Evolutionary conservation across 2,888 invertebrate species (phyloP).

Genomic region (Choreutis nemorana): DNA sequence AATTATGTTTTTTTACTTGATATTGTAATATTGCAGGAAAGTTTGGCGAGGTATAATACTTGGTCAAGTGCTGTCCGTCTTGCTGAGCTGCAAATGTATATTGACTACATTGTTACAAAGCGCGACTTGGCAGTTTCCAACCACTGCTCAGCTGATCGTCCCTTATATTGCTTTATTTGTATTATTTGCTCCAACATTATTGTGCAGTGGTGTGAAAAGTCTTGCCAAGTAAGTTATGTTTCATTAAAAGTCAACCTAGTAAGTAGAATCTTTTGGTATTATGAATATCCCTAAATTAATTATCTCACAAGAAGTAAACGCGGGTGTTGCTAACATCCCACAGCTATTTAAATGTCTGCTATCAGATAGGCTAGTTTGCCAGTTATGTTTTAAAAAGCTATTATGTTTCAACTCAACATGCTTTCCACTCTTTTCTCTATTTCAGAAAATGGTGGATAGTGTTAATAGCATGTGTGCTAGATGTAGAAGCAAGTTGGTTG

Average conservation of each 20-base stretch:
- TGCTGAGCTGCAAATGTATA: constrained; percentile 80
- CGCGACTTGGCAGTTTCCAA: constrained; percentile 74
- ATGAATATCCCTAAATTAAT: no score
- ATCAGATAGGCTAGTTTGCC: no score
- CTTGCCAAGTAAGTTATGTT: constrained; percentile 72
- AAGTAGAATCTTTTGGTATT: no score
- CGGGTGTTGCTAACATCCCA: no score
- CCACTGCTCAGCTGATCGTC: constrained; percentile 82
- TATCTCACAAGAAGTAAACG: no score
- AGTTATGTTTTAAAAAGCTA: no score
- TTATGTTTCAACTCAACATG: not conserved
- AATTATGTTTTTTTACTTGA: constrained; percentile 6
- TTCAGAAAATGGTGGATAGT: constrained; percentile 74
- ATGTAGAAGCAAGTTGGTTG: constrained; percentile 88
- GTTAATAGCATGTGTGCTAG: constrained; percentile 77
- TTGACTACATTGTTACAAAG: constrained; percentile 75
- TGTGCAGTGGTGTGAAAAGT: constrained; percentile 73
- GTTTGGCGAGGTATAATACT: constrained; percentile 77
- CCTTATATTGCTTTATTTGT: constrained; percentile 81
- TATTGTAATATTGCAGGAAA: constrained; percentile 56
- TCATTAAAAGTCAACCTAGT: no score
- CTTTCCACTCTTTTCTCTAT: constrained; percentile 8
- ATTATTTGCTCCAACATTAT: constrained; percentile 78
- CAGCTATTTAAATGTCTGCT: no score
- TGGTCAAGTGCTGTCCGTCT: constrained; percentile 78